phyloP scores from a whole-genome alignment of 2,888 invertebrate genomes.

The Meghimatium bilineatum region DNA sequence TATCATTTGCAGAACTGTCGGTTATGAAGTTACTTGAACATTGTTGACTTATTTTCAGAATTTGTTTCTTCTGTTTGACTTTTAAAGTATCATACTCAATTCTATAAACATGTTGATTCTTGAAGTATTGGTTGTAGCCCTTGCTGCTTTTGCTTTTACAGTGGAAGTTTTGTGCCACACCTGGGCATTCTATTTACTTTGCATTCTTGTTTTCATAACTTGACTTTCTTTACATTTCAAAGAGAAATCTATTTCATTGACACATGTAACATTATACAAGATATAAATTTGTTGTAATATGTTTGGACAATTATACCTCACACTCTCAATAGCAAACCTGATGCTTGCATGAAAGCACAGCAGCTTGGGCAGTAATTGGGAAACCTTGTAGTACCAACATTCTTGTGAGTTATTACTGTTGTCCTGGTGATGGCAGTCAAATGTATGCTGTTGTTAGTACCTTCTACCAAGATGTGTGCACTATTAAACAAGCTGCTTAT shows the following conservation, averaged over 20 bases:
- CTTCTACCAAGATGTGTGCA: too few relatives aligned
- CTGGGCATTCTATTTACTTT: slow-evolving; percentile 11
- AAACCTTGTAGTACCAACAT: neutral
- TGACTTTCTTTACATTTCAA: neutral
- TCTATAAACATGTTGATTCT: neutral
- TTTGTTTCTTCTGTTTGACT: slow-evolving; percentile 20
- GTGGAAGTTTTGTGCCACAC: neutral
- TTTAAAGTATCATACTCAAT: slow-evolving; percentile 8
- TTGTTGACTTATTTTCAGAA: slow-evolving; percentile 4
- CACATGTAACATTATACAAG: neutral
- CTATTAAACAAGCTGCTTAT: too few relatives aligned
- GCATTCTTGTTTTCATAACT: slow-evolving; percentile 13
- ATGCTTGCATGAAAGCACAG: neutral
- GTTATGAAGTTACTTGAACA: neutral
- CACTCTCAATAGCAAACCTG: neutral
- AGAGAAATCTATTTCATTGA: neutral
- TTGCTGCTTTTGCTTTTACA: slow-evolving; percentile 7
- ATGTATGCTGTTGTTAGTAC: too few relatives aligned
- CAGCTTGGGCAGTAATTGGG: neutral
- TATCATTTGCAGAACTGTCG: slow-evolving; percentile 14
- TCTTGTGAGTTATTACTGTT: neutral
- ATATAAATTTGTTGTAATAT: neutral
- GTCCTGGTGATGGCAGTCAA: neutral
- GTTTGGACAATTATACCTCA: neutral
- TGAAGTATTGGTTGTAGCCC: slow-evolving; percentile 7